Evolutionary conservation across 2,888 invertebrate species (phyloP), one percentile per base, ranked within the genome.

Genomic region (Drosophila glabriapex): DNA sequence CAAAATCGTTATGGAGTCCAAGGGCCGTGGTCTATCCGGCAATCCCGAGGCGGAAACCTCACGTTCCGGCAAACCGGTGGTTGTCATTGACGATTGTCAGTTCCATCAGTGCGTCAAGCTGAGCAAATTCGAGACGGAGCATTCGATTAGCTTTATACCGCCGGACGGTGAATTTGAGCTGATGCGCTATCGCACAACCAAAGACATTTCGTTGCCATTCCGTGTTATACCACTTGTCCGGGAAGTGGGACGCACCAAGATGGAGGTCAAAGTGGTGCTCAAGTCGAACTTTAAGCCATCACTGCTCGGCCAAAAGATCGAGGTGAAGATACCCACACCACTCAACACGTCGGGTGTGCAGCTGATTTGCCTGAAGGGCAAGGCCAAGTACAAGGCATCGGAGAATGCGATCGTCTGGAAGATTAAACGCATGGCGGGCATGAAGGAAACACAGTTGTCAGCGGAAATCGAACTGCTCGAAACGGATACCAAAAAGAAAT

Each of bases 41-140:
- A 96, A 96, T 91, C 94, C 95, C 50, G 95, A 97, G 94, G 95
- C 95, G 74, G 97, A 97, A 93, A 96, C 96, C 41, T 97, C 97
- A 25, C 96, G 98, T 76, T 97, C 97, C n/a, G 98, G 98, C 61
- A 99, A 99, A 94, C 98, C 99, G 0, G 98, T 99, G 46, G 99
- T 99, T n/a, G 99, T 99, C 29, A 99, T 99, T 87, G 99, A 99
- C 92, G 99, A 99, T 94, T 99, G 99, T 91, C 99, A 99, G 94
- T 99, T 99, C 94, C 99, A 99, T 94, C 99, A 99, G 94, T 99
- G 99, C 93, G 99, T 99, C 59, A 99, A 99, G 93, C 95, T 99
- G 69, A 99, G 98, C 93, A 99, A 99, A 95, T 99, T 99, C 93
- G 99, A 99, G 95, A 99, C 99, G 0, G 99, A 99, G 94, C 99